phyloP scores from a whole-genome alignment of 2,797 vertebrate species.

The Eidolon dupreanum region DNA sequence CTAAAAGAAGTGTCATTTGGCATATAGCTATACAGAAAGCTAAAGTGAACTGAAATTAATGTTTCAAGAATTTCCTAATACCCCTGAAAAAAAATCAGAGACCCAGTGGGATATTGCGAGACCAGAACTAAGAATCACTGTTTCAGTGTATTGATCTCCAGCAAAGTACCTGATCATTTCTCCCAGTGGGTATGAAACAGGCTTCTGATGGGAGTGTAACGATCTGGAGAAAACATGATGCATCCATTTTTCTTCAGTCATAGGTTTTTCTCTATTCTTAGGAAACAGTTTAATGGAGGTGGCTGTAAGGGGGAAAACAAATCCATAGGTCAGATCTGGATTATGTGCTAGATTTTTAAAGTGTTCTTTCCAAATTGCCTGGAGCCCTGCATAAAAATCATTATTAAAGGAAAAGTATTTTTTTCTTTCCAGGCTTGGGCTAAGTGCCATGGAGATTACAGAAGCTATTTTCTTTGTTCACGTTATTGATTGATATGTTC shows the following conservation, averaged over 20 bases:
- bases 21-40: slow-evolving; percentile 25
- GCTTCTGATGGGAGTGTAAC: background rate
- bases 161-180: slow-evolving; percentile 32
- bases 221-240: background rate
- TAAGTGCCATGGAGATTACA: slow-evolving; percentile 31
- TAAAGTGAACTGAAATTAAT: slow-evolving; percentile 38
- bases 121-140: slow-evolving; percentile 40
- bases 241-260: slow-evolving; percentile 30
- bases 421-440: background rate
- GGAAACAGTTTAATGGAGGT: slow-evolving; percentile 17
- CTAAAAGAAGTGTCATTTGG: background rate
- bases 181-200: slow-evolving; percentile 40
- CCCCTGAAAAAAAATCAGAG: background rate
- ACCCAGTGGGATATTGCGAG: background rate
- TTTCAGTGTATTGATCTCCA: slow-evolving; percentile 54
- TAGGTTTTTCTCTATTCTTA: slow-evolving; percentile 35
- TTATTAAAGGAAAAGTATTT: slow-evolving; percentile 15
- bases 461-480: slow-evolving; percentile 52
- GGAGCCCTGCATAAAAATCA: slow-evolving; percentile 13
- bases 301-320: background rate
- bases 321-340: slow-evolving; percentile 35
- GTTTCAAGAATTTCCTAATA: slow-evolving; percentile 35
- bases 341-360: slow-evolving; percentile 40
- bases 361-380: slow-evolving; percentile 40
- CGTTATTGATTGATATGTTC: slow-evolving; percentile 43